Percentiles rank a stretch among this genome's conserved stretches.
Conservation (phyloP, 2,888 invertebrate genomes). For the Eupithecia inturbata region DNA sequence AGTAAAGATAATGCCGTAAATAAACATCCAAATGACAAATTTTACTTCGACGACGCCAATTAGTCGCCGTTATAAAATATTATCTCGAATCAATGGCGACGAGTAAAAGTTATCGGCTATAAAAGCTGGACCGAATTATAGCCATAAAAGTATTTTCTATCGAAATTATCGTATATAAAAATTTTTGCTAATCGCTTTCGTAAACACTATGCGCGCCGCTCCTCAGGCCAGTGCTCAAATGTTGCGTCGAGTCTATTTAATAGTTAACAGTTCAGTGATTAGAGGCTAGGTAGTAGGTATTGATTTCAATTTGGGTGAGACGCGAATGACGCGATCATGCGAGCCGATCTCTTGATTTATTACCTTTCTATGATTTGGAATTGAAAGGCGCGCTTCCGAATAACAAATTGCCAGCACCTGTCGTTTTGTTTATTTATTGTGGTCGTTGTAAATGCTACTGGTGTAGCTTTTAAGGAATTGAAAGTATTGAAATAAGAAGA, state of each 20-base stretch:
- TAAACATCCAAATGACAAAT: constrained; percentile 14
- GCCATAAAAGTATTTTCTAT: constrained; percentile 26
- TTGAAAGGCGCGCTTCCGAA: constrained; percentile 38
- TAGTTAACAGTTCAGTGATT: constrained; percentile 60
- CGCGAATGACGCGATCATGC: constrained; percentile 34
- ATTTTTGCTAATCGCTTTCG: constrained; percentile 37
- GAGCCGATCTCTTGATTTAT: constrained; percentile 41
- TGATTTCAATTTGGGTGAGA: constrained; percentile 54
- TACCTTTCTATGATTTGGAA: constrained; percentile 40
- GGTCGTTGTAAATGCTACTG: constrained; percentile 29
- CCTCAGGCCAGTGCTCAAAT: constrained; percentile 20
- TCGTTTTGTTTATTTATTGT: constrained; percentile 37
- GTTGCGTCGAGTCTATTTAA: constrained; percentile 49
- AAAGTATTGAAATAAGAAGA: background rate
- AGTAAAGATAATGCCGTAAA: constrained; percentile 11
- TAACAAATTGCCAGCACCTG: constrained; percentile 29
- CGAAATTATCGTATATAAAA: constrained; percentile 29
- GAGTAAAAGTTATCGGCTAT: constrained; percentile 26
- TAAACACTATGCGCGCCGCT: constrained; percentile 27
- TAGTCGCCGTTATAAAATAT: constrained; percentile 24
- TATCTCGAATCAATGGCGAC: constrained; percentile 25
- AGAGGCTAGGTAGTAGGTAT: constrained; percentile 50
- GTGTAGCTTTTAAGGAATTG: constrained; percentile 12
- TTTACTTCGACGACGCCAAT: constrained; percentile 20
- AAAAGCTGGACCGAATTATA: constrained; percentile 28